These are phyloP conservation scores for Drosophila borealis DNA, from an alignment of 2,888 invertebrate genomes.

Conservation along the genomic window DNA sequence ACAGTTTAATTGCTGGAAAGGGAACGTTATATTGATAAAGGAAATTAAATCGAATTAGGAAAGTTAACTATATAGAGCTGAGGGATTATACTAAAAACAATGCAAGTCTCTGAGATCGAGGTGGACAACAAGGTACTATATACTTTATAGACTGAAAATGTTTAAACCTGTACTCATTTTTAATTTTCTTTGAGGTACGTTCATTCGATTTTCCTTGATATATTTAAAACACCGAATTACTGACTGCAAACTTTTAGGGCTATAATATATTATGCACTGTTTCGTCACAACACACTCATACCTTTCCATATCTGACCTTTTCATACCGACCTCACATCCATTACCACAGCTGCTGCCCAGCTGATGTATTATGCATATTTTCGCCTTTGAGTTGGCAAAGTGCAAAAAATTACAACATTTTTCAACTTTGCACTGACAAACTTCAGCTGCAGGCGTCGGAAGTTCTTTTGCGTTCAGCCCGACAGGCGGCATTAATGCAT, in stretches of 20 bases:
- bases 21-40: background rate
- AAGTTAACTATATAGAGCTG: no score
- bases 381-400: conserved; percentile 15
- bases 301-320: conserved; percentile 1
- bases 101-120: no score
- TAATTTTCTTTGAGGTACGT: no score
- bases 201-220: background rate
- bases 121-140: no score
- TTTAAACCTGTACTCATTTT: no score
- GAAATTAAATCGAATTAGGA: conserved; percentile 3
- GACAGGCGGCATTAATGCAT: conserved; percentile 35
- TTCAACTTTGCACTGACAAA: conserved; percentile 21
- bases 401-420: conserved; percentile 15
- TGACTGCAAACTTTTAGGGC: conserved; percentile 5
- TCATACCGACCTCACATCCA: background rate
- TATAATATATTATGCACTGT: background rate
- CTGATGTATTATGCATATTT: conserved; percentile 19
- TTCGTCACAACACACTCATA: background rate
- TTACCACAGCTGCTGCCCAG: background rate
- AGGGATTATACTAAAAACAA: no score
- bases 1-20: conserved; percentile 11
- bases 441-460: conserved; percentile 8
- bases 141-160: no score
- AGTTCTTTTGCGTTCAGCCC: conserved; percentile 6
- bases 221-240: conserved; percentile 1